These are phyloP conservation scores for Physeter macrocephalus DNA, from an alignment of 2,113 vertebrate species.

Conservation along the genomic window DNA sequence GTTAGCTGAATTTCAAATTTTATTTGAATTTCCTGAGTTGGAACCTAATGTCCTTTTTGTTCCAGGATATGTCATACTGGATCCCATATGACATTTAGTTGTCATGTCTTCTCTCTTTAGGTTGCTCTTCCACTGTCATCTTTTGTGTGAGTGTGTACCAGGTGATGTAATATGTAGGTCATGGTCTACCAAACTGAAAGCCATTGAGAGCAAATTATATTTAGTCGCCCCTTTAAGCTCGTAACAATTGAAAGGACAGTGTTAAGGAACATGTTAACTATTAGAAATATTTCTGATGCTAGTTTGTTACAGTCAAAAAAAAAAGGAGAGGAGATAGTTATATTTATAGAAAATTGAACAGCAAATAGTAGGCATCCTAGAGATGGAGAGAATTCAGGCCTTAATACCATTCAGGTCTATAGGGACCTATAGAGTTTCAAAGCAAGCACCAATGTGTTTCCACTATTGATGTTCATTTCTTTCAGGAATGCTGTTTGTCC, in stretches of 20 bases:
- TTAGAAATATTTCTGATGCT: constrained; percentile 23
- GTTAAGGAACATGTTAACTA: background rate
- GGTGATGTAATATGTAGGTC: background rate
- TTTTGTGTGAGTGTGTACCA: background rate
- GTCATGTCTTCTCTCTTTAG: background rate
- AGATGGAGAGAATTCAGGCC: constrained; percentile 28
- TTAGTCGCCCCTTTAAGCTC: background rate
- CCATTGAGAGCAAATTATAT: background rate
- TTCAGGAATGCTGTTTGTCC: constrained; percentile 44
- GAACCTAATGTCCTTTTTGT: background rate
- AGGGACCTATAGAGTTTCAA: background rate
- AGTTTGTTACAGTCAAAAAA: background rate
- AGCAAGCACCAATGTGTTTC: background rate
- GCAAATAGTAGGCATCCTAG: background rate
- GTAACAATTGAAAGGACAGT: background rate
- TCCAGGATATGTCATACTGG: background rate
- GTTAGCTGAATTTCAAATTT: background rate
- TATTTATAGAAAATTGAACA: constrained; percentile 9
- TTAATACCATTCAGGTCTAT: background rate
- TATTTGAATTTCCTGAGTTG: background rate
- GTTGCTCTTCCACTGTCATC: background rate
- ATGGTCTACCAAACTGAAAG: background rate
- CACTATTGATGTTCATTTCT: background rate
- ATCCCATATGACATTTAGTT: background rate
- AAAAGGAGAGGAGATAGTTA: background rate